A percentile compares a stretch with the other conserved stretches of the same genome.
Evolutionary conservation across 2,797 vertebrate species (phyloP).

Genomic region (Tinamus major): DNA sequence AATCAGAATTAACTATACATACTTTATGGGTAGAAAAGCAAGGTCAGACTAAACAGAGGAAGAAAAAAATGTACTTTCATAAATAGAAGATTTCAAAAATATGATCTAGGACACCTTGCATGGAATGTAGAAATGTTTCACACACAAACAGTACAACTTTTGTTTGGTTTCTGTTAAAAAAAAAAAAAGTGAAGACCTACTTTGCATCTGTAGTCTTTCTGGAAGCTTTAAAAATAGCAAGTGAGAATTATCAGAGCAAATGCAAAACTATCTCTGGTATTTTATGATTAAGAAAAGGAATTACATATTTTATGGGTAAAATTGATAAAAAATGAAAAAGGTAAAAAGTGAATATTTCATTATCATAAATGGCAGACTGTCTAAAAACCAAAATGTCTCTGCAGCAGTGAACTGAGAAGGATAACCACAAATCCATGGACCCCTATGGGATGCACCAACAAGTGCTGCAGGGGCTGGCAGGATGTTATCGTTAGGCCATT

Average conservation of each 20-base stretch:
- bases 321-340: neutral
- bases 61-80: neutral
- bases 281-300: neutral
- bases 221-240: neutral
- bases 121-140: neutral
- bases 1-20: neutral
- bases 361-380: slow-evolving; percentile 43
- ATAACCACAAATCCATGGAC: too few species aligned
- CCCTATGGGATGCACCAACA: too few species aligned
- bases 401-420: neutral
- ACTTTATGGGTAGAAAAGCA: neutral
- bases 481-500: too few species aligned
- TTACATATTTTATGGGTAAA: neutral
- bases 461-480: too few species aligned
- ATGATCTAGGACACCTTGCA: neutral
- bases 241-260: slow-evolving; percentile 2
- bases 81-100: slow-evolving; percentile 15
- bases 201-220: neutral
- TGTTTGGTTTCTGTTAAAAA: neutral
- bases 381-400: neutral
- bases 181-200: neutral
- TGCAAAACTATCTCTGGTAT: neutral
- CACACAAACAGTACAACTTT: neutral
- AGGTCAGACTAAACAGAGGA: neutral
- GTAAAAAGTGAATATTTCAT: neutral